Percentiles rank a stretch among this genome's conserved stretches.
Evolutionary conservation across 2,797 vertebrate species (phyloP).

Genomic region (Babyrousa celebensis): DNA sequence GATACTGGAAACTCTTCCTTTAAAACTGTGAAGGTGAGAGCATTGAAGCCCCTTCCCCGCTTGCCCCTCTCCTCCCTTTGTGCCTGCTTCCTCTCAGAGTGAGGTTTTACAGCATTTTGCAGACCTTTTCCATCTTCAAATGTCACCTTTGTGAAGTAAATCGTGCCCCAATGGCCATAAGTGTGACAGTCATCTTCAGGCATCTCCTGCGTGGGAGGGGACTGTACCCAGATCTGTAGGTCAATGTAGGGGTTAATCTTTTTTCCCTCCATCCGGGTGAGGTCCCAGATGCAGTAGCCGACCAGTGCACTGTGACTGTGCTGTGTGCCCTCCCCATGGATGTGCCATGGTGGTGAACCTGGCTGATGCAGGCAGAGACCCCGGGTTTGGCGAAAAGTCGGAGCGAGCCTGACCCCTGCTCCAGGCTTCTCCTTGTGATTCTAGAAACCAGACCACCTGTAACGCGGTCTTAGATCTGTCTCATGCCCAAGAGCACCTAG

Average conservation of each 20-base stretch:
- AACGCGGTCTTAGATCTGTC: background rate
- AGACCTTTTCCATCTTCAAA: no score
- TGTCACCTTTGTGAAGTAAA: background rate
- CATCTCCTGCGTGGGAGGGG: fast-evolving
- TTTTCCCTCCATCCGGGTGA: fast-evolving
- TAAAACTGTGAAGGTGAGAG: constrained; percentile 75
- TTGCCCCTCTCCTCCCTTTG: background rate
- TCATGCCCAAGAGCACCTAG: background rate
- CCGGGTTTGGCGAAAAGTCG: background rate
- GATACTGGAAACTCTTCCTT: constrained; percentile 79
- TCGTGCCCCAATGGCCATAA: fast-evolving
- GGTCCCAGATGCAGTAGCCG: background rate
- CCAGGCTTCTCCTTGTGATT: background rate
- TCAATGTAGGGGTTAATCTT: background rate
- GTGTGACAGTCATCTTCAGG: fast-evolving
- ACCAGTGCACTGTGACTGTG: fast-evolving
- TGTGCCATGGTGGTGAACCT: fast-evolving
- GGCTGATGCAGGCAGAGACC: background rate
- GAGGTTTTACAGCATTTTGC: fast-evolving
- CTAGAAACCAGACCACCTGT: background rate
- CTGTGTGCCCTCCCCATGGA: fast-evolving
- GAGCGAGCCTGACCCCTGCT: background rate
- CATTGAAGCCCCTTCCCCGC: background rate
- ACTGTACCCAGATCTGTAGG: fast-evolving
- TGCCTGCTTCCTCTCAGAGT: background rate